Percentiles rank a stretch among this genome's conserved stretches.
Conservation (phyloP, 2,888 invertebrate genomes). For the Teleiodes luculella region DNA sequence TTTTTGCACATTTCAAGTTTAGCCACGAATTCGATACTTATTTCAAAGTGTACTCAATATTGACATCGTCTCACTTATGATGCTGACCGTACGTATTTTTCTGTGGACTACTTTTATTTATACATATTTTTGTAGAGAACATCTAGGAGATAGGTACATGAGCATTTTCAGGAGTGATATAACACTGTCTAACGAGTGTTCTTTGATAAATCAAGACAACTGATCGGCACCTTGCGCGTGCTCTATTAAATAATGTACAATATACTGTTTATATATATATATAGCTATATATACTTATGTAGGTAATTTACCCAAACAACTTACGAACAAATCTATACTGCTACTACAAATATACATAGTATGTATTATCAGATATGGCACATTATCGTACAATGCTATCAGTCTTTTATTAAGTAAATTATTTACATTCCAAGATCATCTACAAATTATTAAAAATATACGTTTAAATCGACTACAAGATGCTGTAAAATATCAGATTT, state of each 20-base stretch:
- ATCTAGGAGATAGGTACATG: background rate
- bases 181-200: background rate
- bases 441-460: background rate
- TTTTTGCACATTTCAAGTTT: too few relatives aligned
- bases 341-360: constrained; percentile 28
- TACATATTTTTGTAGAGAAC: background rate
- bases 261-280: background rate
- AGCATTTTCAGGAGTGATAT: too few relatives aligned
- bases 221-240: background rate
- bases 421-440: constrained; percentile 13
- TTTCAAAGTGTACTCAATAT: too few relatives aligned
- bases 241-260: background rate
- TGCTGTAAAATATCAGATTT: too few relatives aligned
- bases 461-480: too few relatives aligned
- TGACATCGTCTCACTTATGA: too few relatives aligned
- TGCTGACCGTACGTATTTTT: too few relatives aligned
- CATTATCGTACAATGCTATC: constrained; percentile 68
- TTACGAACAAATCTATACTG: constrained; percentile 4
- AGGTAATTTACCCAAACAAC: background rate
- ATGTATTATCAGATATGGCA: constrained; percentile 69
- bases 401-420: constrained; percentile 61
- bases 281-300: too few relatives aligned
- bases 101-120: background rate
- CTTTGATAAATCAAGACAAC: background rate
- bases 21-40: too few relatives aligned